Evolutionary conservation across 2,113 vertebrate species (phyloP).

Genomic region (Ctenomys sociabilis): DNA sequence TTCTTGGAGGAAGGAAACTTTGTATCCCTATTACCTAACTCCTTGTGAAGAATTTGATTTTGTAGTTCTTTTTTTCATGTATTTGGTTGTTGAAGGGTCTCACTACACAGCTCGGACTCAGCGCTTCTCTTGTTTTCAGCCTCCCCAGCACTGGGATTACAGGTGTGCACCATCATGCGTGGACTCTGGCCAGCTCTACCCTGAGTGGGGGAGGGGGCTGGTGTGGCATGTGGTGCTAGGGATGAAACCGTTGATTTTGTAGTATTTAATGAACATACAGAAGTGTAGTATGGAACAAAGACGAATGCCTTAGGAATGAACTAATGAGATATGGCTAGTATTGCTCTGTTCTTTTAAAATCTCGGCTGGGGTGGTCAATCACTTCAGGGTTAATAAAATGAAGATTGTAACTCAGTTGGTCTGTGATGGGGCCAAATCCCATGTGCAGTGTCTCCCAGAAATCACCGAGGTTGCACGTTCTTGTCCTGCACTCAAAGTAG

Average conservation of each 20-base stretch:
- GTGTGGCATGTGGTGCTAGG: no score
- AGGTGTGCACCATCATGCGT: no score
- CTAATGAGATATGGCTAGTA: neutral
- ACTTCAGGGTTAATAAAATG: neutral
- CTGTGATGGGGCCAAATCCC: neutral
- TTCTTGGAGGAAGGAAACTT: neutral
- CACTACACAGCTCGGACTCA: no score
- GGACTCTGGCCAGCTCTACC: no score
- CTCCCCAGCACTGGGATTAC: no score
- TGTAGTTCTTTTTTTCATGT: neutral
- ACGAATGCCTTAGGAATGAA: neutral
- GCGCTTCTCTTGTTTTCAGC: no score
- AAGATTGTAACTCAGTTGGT: neutral
- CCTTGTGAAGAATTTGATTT: neutral
- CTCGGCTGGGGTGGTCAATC: neutral
- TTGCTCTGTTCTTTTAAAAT: neutral
- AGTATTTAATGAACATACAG: neutral
- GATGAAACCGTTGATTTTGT: neutral
- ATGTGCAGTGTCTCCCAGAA: neutral
- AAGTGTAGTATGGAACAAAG: neutral
- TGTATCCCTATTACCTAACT: neutral
- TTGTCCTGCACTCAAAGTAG: neutral
- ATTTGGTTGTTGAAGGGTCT: no score
- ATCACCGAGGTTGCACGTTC: no score
- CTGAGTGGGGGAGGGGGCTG: no score